These are phyloP conservation scores for Vanacampus margaritifer DNA, from an alignment of 2,113 vertebrate genomes.

Conservation along the genomic window DNA sequence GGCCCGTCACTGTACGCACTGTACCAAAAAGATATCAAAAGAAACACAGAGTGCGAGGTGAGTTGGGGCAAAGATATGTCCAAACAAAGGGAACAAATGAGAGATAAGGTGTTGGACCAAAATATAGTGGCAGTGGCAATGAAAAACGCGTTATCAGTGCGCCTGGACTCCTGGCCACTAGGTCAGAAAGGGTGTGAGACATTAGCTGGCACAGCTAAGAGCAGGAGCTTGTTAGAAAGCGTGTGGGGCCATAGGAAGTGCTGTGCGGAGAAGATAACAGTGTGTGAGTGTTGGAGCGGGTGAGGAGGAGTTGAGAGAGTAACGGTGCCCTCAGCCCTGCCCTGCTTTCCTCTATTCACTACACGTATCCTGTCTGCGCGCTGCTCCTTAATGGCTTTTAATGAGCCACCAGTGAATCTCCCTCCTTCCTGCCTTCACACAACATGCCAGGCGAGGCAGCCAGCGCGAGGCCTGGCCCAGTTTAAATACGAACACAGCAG, in stretches of 20 bases:
- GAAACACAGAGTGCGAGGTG: conserved; percentile 45
- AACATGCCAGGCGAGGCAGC: conserved; percentile 41
- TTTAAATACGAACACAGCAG: neutral
- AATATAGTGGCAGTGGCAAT: conserved; percentile 39
- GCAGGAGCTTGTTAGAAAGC: conserved; percentile 59
- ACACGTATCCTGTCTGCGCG: conserved; percentile 70
- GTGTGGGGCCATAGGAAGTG: conserved; percentile 76
- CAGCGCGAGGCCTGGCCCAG: neutral
- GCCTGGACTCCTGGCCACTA: conserved; percentile 45
- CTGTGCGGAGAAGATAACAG: conserved; percentile 76
- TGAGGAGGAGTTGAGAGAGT: conserved; percentile 39
- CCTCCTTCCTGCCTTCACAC: conserved; percentile 64
- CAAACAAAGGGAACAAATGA: conserved; percentile 52
- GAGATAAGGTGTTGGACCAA: conserved; percentile 57
- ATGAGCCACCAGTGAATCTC: conserved; percentile 66
- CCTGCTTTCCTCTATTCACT: conserved; percentile 80
- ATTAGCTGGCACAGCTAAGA: conserved; percentile 53
- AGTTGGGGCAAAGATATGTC: conserved; percentile 58
- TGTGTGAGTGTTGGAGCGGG: conserved; percentile 31
- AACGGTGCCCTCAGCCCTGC: conserved; percentile 65
- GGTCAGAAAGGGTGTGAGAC: conserved; percentile 60
- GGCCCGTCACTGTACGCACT: conserved; percentile 28
- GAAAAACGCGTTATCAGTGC: conserved; percentile 43
- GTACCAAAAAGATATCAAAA: conserved; percentile 59
- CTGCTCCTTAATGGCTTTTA: conserved; percentile 71